Percentiles rank a stretch among this genome's conserved stretches.
Conservation (phyloP, 2,797 vertebrate genomes). For the Hapalemur alaotrensis region DNA sequence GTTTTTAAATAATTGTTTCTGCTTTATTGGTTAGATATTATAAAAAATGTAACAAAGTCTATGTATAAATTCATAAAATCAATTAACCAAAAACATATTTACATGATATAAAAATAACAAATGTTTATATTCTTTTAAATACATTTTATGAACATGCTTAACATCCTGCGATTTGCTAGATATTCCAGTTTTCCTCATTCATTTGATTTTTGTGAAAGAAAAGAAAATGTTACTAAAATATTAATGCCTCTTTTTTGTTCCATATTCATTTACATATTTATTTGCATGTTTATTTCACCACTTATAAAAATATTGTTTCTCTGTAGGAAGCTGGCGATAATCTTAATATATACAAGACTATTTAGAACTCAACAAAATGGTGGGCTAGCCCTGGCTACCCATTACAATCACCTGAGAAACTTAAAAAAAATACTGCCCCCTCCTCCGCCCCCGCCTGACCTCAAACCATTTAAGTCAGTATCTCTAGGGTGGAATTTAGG, state of each 20-base stretch:
- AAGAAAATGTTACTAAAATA: not conserved
- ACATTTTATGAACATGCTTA: conserved; percentile 20
- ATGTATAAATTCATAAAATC: conserved; percentile 13
- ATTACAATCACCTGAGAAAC: not conserved
- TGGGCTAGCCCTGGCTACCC: not conserved
- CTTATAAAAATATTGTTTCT: not conserved
- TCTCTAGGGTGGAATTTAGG: not conserved
- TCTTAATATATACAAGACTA: not conserved
- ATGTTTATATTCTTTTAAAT: conserved; percentile 33
- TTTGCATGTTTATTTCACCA: not conserved
- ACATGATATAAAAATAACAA: conserved; percentile 8
- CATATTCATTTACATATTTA: not conserved
- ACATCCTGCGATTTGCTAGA: not conserved
- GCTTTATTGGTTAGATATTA: conserved; percentile 28
- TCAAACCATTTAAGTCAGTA: not conserved
- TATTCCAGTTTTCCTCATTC: not conserved
- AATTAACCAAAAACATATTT: not conserved
- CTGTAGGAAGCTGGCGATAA: not conserved
- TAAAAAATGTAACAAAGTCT: not conserved
- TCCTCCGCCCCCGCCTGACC: not conserved
- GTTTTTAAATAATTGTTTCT: not conserved
- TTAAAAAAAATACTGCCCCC: not conserved
- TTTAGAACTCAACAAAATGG: not conserved
- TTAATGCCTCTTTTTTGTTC: not conserved
- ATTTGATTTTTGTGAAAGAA: conserved; percentile 23